These are phyloP conservation scores for Troides aeacus DNA, from an alignment of 2,888 invertebrate species.

Conservation along the genomic window DNA sequence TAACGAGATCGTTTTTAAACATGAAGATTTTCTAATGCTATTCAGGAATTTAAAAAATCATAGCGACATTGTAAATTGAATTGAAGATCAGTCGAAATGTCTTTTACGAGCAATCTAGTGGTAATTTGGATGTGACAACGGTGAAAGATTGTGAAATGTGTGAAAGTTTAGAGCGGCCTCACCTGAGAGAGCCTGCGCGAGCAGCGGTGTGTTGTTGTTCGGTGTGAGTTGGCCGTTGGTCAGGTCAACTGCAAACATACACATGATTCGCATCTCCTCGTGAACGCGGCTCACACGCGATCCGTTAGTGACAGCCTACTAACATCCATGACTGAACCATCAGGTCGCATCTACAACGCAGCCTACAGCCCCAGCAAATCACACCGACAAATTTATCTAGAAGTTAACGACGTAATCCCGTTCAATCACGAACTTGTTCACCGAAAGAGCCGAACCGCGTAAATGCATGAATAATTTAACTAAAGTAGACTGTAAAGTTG, in stretches of 20 bases:
- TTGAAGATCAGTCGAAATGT: too few relatives aligned
- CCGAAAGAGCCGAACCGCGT: conserved; percentile 67
- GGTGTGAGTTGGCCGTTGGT: conserved; percentile 97
- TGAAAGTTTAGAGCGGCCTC: conserved; percentile 57
- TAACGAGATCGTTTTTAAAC: too few relatives aligned
- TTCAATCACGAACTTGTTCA: conserved; percentile 59
- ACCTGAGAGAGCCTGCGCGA: conserved; percentile 98
- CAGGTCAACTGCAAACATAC: conserved; percentile 93
- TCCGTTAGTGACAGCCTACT: conserved; percentile 59
- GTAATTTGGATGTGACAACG: too few relatives aligned
- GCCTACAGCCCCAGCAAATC: background rate
- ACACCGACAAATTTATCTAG: background rate
- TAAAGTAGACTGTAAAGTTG: conserved; percentile 71
- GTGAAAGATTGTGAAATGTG: background rate
- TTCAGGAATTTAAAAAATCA: too few relatives aligned
- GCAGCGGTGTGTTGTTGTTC: conserved; percentile 96
- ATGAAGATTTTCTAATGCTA: too few relatives aligned
- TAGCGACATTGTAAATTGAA: too few relatives aligned
- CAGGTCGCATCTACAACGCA: conserved; percentile 28
- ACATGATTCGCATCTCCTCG: conserved; percentile 81
- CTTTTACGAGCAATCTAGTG: too few relatives aligned
- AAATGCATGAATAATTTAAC: conserved; percentile 77
- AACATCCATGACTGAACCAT: conserved; percentile 77
- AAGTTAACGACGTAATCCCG: conserved; percentile 60
- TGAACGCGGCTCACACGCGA: conserved; percentile 62